Evolutionary conservation across 2,888 invertebrate species (phyloP).

Genomic region (Parascotia fuliginaria): DNA sequence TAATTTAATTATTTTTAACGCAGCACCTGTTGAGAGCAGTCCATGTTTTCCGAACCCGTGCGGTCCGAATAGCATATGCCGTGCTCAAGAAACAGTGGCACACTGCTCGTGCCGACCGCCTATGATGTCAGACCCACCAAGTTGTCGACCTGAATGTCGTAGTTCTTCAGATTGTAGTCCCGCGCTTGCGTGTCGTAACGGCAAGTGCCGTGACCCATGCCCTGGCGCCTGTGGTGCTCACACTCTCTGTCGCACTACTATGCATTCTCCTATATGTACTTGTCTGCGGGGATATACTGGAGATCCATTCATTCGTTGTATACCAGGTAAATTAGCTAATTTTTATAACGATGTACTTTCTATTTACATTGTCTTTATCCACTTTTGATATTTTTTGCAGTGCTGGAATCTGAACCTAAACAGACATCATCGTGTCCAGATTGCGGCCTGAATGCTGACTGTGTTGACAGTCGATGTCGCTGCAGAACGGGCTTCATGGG

Average conservation of each 20-base stretch:
- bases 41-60: slow-evolving; percentile 90
- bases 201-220: slow-evolving; percentile 90
- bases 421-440: slow-evolving; percentile 87
- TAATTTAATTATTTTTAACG: slow-evolving; percentile 23
- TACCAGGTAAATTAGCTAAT: slow-evolving; percentile 79
- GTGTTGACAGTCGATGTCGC: slow-evolving; percentile 88
- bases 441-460: slow-evolving; percentile 92
- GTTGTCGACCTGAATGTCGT: slow-evolving; percentile 91
- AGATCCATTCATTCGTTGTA: slow-evolving; percentile 90
- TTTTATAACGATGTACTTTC: background rate
- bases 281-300: slow-evolving; percentile 89
- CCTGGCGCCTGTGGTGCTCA: slow-evolving; percentile 91
- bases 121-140: slow-evolving; percentile 90
- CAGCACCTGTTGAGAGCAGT: slow-evolving; percentile 68
- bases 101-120: slow-evolving; percentile 90
- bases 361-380: background rate
- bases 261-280: slow-evolving; percentile 92
- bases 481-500: slow-evolving; percentile 89
- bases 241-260: slow-evolving; percentile 89
- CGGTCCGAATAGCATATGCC: slow-evolving; percentile 89
- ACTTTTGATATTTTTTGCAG: slow-evolving; percentile 46
- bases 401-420: slow-evolving; percentile 60
- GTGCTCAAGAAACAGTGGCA: slow-evolving; percentile 87
- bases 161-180: slow-evolving; percentile 88
- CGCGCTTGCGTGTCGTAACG: slow-evolving; percentile 87